These are phyloP conservation scores for Hyperopisus bebe DNA, from an alignment of 2,113 vertebrate species.

Conservation along the genomic window DNA sequence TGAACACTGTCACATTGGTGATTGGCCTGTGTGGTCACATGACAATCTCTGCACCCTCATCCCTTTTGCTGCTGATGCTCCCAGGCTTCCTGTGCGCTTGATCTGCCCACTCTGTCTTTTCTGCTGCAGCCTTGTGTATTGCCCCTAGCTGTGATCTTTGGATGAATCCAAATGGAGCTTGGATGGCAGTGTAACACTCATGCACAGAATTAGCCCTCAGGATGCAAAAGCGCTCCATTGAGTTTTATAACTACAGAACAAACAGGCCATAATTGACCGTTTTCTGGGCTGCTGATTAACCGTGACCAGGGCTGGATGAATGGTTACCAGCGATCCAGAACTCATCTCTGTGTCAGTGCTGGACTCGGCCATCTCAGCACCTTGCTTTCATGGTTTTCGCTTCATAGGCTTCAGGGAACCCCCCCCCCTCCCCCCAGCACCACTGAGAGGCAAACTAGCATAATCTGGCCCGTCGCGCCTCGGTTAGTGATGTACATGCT, in stretches of 20 bases:
- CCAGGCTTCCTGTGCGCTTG: background rate
- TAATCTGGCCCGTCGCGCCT: background rate
- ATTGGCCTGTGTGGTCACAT: constrained; percentile 16
- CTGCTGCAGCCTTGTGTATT: background rate
- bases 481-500: background rate
- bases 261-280: background rate
- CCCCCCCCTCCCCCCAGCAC: background rate
- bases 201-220: background rate
- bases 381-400: background rate
- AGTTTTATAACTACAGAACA: background rate
- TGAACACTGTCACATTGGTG: constrained; percentile 11
- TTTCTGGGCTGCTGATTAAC: background rate
- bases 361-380: background rate
- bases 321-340: background rate
- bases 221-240: background rate
- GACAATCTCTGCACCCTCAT: constrained; percentile 16
- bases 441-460: background rate
- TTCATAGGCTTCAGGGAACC: background rate
- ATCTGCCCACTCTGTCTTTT: background rate
- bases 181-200: background rate
- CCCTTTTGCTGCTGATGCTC: background rate
- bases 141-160: constrained; percentile 6
- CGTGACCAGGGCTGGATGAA: background rate
- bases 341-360: background rate
- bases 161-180: constrained; percentile 7